A percentile compares a stretch with the other conserved stretches of the same genome.
These are phyloP conservation scores for Vanessa cardui DNA, from an alignment of 2,888 invertebrate species.

Conservation along the genomic window DNA sequence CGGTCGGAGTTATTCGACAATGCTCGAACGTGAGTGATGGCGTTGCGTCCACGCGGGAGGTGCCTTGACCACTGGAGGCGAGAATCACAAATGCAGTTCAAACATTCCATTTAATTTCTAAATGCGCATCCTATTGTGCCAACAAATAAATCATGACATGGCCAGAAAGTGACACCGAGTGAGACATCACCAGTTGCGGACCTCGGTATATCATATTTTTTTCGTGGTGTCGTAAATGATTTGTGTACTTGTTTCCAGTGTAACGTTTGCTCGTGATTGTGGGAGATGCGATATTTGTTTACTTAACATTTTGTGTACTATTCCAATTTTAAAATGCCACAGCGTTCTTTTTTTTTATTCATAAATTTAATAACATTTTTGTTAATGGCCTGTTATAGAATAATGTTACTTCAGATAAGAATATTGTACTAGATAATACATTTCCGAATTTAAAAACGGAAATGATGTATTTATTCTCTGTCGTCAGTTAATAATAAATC, in stretches of 20 bases:
- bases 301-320: neutral
- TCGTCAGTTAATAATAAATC: no score
- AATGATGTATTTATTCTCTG: no score
- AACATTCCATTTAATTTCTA: constrained; percentile 48
- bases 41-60: constrained; percentile 56
- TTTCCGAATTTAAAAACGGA: no score
- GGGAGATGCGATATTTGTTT: constrained; percentile 11
- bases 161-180: constrained; percentile 51
- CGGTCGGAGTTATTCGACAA: constrained; percentile 46
- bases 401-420: no score
- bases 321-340: neutral
- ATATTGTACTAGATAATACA: no score
- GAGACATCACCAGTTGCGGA: constrained; percentile 53
- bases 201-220: constrained; percentile 20
- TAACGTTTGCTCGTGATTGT: constrained; percentile 11
- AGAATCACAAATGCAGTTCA: constrained; percentile 56
- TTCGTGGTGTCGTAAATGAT: constrained; percentile 26
- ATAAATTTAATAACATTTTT: neutral
- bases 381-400: neutral
- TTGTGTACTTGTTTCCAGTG: constrained; percentile 31
- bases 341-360: neutral
- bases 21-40: constrained; percentile 32
- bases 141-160: constrained; percentile 46
- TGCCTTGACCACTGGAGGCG: constrained; percentile 63
- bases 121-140: constrained; percentile 48